Evolutionary conservation across 1,140 invertebrate genomes (phyloP).

Genomic region (Periplaneta americana): DNA sequence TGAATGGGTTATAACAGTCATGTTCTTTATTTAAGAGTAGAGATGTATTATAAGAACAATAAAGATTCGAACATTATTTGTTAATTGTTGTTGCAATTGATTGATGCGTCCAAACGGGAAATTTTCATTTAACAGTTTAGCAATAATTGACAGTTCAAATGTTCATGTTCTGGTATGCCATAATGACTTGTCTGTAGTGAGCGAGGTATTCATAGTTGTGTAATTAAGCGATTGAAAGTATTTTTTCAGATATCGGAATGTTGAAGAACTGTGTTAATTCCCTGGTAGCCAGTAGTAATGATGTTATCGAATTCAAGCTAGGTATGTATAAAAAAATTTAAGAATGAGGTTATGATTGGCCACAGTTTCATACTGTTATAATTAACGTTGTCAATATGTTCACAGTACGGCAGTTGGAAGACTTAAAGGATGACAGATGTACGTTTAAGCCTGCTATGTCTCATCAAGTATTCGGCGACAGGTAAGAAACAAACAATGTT

Average conservation of each 20-base stretch:
- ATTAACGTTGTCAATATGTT: constrained; percentile 16
- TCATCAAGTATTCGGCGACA: constrained; percentile 90
- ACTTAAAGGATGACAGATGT: constrained; percentile 64
- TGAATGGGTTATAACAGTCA: neutral
- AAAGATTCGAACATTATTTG: no score
- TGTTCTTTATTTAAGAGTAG: neutral
- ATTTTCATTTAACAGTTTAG: neutral
- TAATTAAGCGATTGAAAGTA: neutral
- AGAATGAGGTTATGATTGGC: neutral
- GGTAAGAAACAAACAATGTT: constrained; percentile 33
- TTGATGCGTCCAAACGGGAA: neutral
- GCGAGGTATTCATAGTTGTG: neutral
- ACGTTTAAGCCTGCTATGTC: constrained; percentile 84
- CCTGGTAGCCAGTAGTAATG: constrained; percentile 62
- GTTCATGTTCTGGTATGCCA: neutral
- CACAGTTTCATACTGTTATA: neutral
- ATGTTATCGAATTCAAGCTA: constrained; percentile 71
- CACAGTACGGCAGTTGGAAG: constrained; percentile 57
- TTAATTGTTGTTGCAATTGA: neutral
- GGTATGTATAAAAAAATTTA: constrained; percentile 41
- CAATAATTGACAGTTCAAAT: neutral
- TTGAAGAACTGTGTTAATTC: constrained; percentile 1
- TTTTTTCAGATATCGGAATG: neutral
- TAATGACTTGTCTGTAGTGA: neutral
- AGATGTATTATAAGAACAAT: neutral